These are phyloP conservation scores for Torymus texanus DNA, from an alignment of 2,888 invertebrate genomes.

Conservation along the genomic window DNA sequence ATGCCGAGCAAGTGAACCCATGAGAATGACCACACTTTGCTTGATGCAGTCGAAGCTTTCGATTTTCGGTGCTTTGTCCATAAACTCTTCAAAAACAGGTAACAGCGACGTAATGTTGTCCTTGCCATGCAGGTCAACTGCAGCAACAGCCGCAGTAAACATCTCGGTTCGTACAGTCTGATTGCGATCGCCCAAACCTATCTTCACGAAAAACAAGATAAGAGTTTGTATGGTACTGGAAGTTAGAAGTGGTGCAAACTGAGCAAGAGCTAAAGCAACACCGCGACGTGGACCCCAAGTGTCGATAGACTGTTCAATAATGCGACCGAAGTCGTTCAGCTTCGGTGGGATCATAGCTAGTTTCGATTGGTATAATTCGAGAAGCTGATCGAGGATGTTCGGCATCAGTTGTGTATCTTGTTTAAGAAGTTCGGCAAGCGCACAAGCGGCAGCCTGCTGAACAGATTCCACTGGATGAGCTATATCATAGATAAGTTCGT, in stretches of 20 bases:
- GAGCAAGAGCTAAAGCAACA: slow-evolving; percentile 87
- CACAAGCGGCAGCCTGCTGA: slow-evolving; percentile 88
- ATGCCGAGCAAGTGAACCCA: slow-evolving; percentile 98
- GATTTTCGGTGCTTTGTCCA: slow-evolving; percentile 94
- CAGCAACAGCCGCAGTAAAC: slow-evolving; percentile 93
- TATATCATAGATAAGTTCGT: slow-evolving; percentile 81
- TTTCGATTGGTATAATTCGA: slow-evolving; percentile 86
- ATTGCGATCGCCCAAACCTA: slow-evolving; percentile 90
- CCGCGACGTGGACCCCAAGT: slow-evolving; percentile 94
- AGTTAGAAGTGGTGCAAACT: slow-evolving; percentile 85
- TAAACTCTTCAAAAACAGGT: slow-evolving; percentile 94
- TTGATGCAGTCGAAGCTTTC: slow-evolving; percentile 93
- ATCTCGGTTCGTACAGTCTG: slow-evolving; percentile 90
- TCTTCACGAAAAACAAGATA: slow-evolving; percentile 89
- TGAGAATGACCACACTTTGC: slow-evolving; percentile 96
- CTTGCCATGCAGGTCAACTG: slow-evolving; percentile 95
- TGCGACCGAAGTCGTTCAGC: slow-evolving; percentile 94
- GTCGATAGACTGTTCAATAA: slow-evolving; percentile 89
- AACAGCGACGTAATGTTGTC: slow-evolving; percentile 82
- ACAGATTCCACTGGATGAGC: slow-evolving; percentile 89
- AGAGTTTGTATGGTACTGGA: slow-evolving; percentile 82
- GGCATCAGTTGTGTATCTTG: slow-evolving; percentile 77
- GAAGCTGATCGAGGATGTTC: slow-evolving; percentile 80
- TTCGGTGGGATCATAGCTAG: slow-evolving; percentile 88
- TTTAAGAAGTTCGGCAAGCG: slow-evolving; percentile 83